Evolutionary conservation across 2,888 invertebrate species (phyloP).

Genomic region (Tachystola acroxantha): DNA sequence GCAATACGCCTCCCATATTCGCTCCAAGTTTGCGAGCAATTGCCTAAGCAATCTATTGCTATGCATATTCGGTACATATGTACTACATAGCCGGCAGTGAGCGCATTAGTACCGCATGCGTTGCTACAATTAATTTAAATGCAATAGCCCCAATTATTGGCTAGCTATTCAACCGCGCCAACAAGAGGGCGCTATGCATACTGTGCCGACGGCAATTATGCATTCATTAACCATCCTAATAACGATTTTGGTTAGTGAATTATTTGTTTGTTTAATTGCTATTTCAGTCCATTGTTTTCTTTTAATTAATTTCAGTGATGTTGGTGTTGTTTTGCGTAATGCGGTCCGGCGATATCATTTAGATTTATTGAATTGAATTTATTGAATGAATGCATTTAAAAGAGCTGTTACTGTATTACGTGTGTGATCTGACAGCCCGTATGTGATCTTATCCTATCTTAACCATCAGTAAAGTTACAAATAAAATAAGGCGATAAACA

Average conservation of each 20-base stretch:
- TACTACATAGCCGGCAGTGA: slow-evolving; percentile 33
- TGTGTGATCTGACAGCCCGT: too few species aligned
- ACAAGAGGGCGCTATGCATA: slow-evolving; percentile 15
- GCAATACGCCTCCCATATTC: slow-evolving; percentile 55
- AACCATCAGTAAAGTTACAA: too few species aligned
- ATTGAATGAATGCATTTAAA: too few species aligned
- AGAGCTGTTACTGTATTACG: too few species aligned
- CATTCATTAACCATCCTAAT: slow-evolving; percentile 12
- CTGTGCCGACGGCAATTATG: slow-evolving; percentile 10
- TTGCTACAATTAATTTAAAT: slow-evolving; percentile 69
- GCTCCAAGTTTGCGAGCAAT: slow-evolving; percentile 61
- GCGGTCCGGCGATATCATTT: too few species aligned
- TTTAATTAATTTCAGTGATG: slow-evolving; percentile 26
- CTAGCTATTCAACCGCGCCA: slow-evolving; percentile 44
- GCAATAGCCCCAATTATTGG: slow-evolving; percentile 68
- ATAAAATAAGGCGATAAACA: too few species aligned
- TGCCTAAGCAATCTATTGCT: slow-evolving; percentile 54
- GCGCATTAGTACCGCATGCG: slow-evolving; percentile 51
- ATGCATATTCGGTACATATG: slow-evolving; percentile 49
- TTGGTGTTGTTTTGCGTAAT: slow-evolving; percentile 24
- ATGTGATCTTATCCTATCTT: too few species aligned
- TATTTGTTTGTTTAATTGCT: too few species aligned
- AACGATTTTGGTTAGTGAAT: slow-evolving; percentile 7
- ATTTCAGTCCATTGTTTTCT: slow-evolving; percentile 27
- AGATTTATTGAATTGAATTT: too few species aligned